A percentile compares a stretch with the other conserved stretches of the same genome.
phyloP scores from a whole-genome alignment of 2,888 invertebrate species.

The Drosophila eohydei region DNA sequence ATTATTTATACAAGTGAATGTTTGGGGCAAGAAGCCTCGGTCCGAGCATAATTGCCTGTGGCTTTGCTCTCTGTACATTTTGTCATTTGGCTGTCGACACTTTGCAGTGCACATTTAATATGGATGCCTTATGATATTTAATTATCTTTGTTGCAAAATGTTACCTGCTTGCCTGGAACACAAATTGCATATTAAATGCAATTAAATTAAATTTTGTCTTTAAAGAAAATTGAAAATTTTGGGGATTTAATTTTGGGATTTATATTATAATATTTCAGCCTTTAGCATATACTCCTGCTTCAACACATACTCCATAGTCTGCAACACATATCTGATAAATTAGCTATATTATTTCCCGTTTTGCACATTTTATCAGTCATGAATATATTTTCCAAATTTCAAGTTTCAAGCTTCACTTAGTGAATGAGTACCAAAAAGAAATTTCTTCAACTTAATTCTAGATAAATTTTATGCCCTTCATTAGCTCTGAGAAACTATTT shows the following conservation, averaged over 20 bases:
- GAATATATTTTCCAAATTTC: no score
- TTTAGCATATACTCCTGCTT: no score
- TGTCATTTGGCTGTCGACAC: constrained; percentile 32
- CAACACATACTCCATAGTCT: no score
- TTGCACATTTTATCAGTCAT: no score
- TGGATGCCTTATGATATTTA: constrained; percentile 19
- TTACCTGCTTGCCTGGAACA: not conserved
- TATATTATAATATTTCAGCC: no score
- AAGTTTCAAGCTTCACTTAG: no score
- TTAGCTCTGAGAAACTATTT: not conserved
- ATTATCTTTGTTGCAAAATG: constrained; percentile 1
- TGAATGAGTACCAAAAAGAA: no score
- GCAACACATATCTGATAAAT: no score
- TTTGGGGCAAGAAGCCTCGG: constrained; percentile 11
- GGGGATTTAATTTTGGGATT: no score
- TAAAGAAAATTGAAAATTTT: not conserved
- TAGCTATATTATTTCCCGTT: no score
- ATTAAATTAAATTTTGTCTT: not conserved
- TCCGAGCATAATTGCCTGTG: constrained; percentile 54
- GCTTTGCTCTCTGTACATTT: constrained; percentile 39
- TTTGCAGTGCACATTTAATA: not conserved
- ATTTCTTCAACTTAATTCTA: no score
- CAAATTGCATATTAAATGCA: not conserved
- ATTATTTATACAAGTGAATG: constrained; percentile 58
- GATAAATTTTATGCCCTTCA: not conserved